phyloP scores from a whole-genome alignment of 2,888 invertebrate species.

The Tubiluchus corallicola region DNA sequence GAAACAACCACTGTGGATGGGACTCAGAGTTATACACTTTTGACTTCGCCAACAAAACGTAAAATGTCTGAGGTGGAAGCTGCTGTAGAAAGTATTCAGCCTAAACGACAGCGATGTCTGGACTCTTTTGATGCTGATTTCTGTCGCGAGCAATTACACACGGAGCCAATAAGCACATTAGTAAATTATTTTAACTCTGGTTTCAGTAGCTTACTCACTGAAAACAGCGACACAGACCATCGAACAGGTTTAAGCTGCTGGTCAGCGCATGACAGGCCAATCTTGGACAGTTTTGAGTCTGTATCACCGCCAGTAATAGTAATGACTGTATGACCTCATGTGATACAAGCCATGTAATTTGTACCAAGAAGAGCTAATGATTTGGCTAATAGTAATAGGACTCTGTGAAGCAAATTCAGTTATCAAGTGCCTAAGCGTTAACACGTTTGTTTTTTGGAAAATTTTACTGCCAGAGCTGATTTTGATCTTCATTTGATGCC shows the following conservation, averaged over 20 bases:
- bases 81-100: constrained; percentile 36
- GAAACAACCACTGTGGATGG: not conserved
- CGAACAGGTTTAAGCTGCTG: not conserved
- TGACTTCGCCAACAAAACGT: constrained; percentile 26
- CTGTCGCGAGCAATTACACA: not conserved
- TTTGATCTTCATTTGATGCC: too few relatives aligned
- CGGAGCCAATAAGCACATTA: not conserved
- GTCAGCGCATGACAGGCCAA: not conserved
- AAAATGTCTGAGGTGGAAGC: constrained; percentile 34
- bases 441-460: too few relatives aligned
- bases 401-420: too few relatives aligned
- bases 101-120: constrained; percentile 23
- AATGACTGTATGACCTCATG: not conserved
- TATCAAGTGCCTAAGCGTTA: too few relatives aligned
- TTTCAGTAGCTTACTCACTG: not conserved
- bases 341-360: too few relatives aligned
- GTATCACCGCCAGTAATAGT: not conserved
- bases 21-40: not conserved
- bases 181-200: constrained; percentile 3
- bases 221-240: not conserved
- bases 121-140: not conserved
- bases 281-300: not conserved
- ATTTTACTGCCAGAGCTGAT: too few relatives aligned
- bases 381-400: too few relatives aligned
- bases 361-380: too few relatives aligned